Conservation (phyloP, 1,140 invertebrate species). For the Medauroidea extradentata region DNA sequence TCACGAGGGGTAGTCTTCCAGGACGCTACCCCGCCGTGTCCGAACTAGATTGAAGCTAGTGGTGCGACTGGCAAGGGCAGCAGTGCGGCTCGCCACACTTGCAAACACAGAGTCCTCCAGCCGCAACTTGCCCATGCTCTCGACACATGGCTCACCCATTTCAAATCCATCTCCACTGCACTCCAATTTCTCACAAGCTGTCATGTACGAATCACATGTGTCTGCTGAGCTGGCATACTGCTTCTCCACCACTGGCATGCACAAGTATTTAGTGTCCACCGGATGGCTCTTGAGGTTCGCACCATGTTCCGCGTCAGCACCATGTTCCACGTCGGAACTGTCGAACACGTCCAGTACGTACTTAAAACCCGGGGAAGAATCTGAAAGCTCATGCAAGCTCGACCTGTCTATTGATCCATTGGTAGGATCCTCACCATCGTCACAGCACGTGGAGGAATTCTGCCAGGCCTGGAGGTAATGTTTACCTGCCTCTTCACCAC, state of each 20-base stretch:
- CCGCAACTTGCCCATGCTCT: background rate
- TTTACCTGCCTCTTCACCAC: slow-evolving; percentile 1
- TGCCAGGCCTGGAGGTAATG: slow-evolving; percentile 1
- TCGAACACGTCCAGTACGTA: background rate
- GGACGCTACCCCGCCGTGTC: slow-evolving; percentile 3
- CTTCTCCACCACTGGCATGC: background rate
- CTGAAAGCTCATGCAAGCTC: background rate
- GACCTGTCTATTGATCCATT: background rate
- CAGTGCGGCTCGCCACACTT: slow-evolving; percentile 9
- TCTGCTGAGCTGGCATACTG: background rate
- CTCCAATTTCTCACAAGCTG: background rate
- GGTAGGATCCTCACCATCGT: background rate
- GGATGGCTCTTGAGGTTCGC: no score
- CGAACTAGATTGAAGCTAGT: slow-evolving; percentile 12
- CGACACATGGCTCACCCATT: background rate
- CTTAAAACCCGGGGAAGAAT: background rate
- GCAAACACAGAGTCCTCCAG: slow-evolving; percentile 10
- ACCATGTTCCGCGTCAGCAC: background rate
- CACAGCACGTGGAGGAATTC: background rate
- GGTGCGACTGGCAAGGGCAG: slow-evolving; percentile 6
- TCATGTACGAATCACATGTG: background rate
- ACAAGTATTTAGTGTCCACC: background rate
- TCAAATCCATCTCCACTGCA: background rate
- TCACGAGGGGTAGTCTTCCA: slow-evolving; percentile 9
- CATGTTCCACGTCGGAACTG: background rate